Base-by-base conservation (phyloP, 2,888 invertebrate genomes). In the Oscheius sp. region DNA sequence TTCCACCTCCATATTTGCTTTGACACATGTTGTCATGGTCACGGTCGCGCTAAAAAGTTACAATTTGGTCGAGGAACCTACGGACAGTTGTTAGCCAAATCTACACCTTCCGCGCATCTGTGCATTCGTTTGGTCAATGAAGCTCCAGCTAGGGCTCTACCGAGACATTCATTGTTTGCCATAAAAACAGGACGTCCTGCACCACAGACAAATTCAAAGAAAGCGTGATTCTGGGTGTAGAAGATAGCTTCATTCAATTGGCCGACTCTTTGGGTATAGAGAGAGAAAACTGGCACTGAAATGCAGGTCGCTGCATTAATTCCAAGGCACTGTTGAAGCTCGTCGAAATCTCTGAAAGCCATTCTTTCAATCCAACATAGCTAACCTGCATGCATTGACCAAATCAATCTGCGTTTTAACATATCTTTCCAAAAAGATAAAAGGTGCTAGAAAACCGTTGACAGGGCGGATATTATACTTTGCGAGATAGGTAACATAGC, bases 151-250 rank as follows among this genome's bases (percentile, higher is more conserved):
- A 62, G 49, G 8, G 62, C 45, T 28, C 49, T 17, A 8, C 44
- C 20, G 22, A 62, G 33, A 32, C 62, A 62, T 8, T 32, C 47
- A 17, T 33, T 47, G 49, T 62, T 62, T 9, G 62, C 45, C 33
- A 62, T 32, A 24, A 62, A 62, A 9, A 45, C 17, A 9, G 45
- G 36, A n/a, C 65, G 54, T 20, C 65, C 65, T 8, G 20, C 54
- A 9, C 65, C 65, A 28, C 65, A 65, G 12, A 49, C 51, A 51
- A 54, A 65, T 54, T 65, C 65, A 28, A 65, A 54, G 56, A 65
- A 54, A 5, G 54, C 65, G 30, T 51, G 56, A 24, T 56, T 65
- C 45, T 65, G 65, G 1, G 36, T 33, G 26, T 65, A 65, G 32
- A 44, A 44, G 14, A 54, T 49, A 8, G 65, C 65, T 14, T 65